Evolutionary conservation across 2,113 vertebrate genomes (phyloP).

Genomic region (Sporophila hypoxantha): DNA sequence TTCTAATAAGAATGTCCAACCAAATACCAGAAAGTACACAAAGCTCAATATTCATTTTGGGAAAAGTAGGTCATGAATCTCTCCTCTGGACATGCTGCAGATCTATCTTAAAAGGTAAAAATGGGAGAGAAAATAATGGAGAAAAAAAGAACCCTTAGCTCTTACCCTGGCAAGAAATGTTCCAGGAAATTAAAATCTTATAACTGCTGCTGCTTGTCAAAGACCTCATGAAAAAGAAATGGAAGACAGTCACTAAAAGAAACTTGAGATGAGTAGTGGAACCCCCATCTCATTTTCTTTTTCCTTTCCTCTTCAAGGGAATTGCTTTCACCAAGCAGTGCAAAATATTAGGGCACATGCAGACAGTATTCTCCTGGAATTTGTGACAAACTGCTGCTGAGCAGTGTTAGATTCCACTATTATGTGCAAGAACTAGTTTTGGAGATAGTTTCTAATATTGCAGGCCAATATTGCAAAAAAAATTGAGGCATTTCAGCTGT

Average conservation of each 20-base stretch:
- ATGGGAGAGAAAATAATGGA: neutral
- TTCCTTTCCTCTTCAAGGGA: constrained; percentile 31
- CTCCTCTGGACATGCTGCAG: neutral
- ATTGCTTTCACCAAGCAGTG: constrained; percentile 43
- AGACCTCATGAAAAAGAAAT: constrained; percentile 52
- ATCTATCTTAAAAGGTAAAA: neutral
- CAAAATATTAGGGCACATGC: constrained; percentile 14
- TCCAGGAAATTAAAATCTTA: constrained; percentile 51
- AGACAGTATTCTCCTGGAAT: constrained; percentile 32
- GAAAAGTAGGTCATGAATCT: neutral
- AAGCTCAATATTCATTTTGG: neutral
- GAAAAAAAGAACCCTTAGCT: neutral
- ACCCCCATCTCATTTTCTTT: constrained; percentile 28
- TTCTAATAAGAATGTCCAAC: neutral
- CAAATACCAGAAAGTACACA: neutral
- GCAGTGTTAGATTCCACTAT: constrained; percentile 6
- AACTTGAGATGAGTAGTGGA: constrained; percentile 45
- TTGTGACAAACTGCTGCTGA: constrained; percentile 34
- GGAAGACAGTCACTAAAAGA: constrained; percentile 19
- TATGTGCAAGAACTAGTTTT: neutral
- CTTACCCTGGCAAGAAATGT: neutral
- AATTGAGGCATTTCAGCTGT: neutral
- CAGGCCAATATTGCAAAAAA: constrained; percentile 25
- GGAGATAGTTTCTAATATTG: constrained; percentile 24
- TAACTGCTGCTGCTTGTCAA: constrained; percentile 34